phyloP scores from a whole-genome alignment of 1,140 invertebrate genomes.

The Armadillidium nasatum region DNA sequence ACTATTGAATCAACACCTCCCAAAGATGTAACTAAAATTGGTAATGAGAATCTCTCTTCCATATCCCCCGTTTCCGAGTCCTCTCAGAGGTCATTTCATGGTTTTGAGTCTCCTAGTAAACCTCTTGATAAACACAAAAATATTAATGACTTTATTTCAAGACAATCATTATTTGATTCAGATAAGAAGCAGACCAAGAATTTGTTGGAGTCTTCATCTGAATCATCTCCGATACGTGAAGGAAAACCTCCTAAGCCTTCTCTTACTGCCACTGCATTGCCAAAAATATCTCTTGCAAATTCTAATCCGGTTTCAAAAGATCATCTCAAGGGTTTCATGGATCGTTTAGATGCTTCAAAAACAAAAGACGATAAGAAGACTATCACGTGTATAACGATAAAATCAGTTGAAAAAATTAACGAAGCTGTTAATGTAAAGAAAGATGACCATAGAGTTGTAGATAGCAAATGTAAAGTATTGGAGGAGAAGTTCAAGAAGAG shows the following conservation, averaged over 20 bases:
- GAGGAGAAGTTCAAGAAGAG: no score
- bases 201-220: neutral
- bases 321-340: no score
- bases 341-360: neutral
- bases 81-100: neutral
- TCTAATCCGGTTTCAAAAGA: constrained; percentile 11
- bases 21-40: neutral
- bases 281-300: constrained; percentile 21
- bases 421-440: constrained; percentile 20
- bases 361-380: constrained; percentile 2
- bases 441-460: no score
- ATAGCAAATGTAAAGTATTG: no score
- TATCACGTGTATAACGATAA: constrained; percentile 32
- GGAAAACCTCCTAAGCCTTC: constrained; percentile 33
- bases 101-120: constrained; percentile 13
- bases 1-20: neutral
- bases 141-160: neutral
- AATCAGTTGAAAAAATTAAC: constrained; percentile 39
- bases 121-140: neutral
- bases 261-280: constrained; percentile 31
- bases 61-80: neutral
- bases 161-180: neutral
- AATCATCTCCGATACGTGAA: neutral
- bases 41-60: neutral
- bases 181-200: neutral